Evolutionary conservation across 2,888 invertebrate species (phyloP).

Genomic region (Omphaloscelis lunosa): DNA sequence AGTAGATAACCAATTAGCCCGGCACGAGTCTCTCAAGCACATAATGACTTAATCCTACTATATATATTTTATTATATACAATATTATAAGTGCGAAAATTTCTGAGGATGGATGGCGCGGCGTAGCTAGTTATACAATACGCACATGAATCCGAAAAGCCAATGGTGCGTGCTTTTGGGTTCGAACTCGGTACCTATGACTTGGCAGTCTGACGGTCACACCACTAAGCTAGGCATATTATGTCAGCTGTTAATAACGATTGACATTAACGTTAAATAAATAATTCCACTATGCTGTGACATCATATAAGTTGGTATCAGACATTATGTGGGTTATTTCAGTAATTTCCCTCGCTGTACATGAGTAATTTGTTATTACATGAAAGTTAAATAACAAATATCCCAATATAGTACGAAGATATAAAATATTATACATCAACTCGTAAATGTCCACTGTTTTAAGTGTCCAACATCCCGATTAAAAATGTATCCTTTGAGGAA

Average conservation of each 20-base stretch:
- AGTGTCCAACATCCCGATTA: background rate
- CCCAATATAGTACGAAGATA: background rate
- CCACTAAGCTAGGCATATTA: background rate
- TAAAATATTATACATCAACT: background rate
- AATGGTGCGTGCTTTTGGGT: too few species aligned
- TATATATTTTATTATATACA: too few species aligned
- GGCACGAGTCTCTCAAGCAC: conserved; percentile 19
- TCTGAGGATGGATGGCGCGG: too few species aligned
- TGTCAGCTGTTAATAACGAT: background rate
- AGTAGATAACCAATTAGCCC: background rate
- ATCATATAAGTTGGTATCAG: background rate
- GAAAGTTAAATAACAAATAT: conserved; percentile 5
- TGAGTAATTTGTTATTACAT: conserved; percentile 22
- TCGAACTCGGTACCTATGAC: too few species aligned
- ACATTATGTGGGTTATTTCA: background rate
- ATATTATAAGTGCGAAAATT: too few species aligned
- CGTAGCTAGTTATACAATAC: too few species aligned
- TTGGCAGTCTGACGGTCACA: too few species aligned
- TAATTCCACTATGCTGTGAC: background rate
- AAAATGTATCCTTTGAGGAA: conserved; percentile 18
- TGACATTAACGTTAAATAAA: background rate
- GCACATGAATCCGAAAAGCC: too few species aligned
- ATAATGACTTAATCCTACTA: background rate
- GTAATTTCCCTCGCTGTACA: background rate
- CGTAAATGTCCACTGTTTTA: background rate